phyloP scores from a whole-genome alignment of 2,888 invertebrate species.

The Aleiodes alternator region DNA sequence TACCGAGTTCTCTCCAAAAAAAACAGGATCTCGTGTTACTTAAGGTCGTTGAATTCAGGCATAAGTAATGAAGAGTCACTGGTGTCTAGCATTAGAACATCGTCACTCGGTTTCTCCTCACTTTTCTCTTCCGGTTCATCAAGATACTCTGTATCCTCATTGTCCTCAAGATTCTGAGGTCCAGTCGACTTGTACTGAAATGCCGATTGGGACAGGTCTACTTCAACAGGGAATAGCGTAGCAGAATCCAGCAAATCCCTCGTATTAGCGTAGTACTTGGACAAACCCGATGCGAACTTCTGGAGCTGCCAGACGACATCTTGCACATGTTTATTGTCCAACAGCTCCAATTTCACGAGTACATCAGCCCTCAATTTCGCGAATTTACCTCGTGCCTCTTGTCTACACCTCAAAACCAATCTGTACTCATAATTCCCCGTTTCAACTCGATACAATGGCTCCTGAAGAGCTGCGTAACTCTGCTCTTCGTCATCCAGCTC shows the following conservation, averaged over 20 bases:
- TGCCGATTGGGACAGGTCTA: constrained; percentile 93
- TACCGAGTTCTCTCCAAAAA: background rate
- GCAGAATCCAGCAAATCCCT: constrained; percentile 86
- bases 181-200: constrained; percentile 90
- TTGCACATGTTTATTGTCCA: constrained; percentile 99
- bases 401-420: constrained; percentile 95
- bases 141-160: constrained; percentile 60
- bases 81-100: constrained; percentile 60
- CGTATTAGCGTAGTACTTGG: constrained; percentile 85
- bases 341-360: constrained; percentile 95
- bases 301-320: constrained; percentile 92
- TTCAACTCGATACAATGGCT: constrained; percentile 97
- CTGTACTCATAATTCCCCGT: constrained; percentile 99
- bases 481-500: constrained; percentile 99
- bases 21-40: constrained; percentile 44
- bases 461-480: constrained; percentile 93
- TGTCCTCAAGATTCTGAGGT: constrained; percentile 57
- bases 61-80: constrained; percentile 55
- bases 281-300: constrained; percentile 89
- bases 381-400: constrained; percentile 92
- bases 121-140: constrained; percentile 51
- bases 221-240: constrained; percentile 94
- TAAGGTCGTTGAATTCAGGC: constrained; percentile 50
- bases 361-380: constrained; percentile 92
- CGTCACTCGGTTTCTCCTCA: constrained; percentile 51